Conservation (phyloP, 2,888 invertebrate species). For the Stegophylla sp. region DNA sequence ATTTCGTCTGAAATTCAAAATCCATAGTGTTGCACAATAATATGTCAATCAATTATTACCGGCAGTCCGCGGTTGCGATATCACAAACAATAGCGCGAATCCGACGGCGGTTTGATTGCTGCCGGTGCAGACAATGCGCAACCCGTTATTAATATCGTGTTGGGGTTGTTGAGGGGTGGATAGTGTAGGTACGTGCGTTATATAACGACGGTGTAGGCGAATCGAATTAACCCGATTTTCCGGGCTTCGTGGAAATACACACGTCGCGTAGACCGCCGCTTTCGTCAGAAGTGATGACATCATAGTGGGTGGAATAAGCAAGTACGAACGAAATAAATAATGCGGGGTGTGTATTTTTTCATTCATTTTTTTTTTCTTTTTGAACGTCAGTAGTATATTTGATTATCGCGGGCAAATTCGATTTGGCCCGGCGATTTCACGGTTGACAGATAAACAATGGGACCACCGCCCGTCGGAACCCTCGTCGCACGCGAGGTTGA, state of each 20-base stretch:
- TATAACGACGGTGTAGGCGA: neutral
- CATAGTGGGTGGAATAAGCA: conserved; percentile 36
- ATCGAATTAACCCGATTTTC: conserved; percentile 42
- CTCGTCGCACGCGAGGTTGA: conserved; percentile 21
- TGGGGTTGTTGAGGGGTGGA: neutral
- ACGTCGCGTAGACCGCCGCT: too few species aligned
- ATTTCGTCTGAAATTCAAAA: too few species aligned
- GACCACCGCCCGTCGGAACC: conserved; percentile 8
- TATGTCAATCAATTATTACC: conserved; percentile 12
- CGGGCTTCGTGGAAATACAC: conserved; percentile 15
- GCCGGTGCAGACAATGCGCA: conserved; percentile 5
- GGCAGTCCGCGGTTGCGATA: neutral
- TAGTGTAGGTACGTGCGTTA: neutral
- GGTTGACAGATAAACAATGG: conserved; percentile 57
- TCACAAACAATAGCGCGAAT: neutral
- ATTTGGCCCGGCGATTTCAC: conserved; percentile 57
- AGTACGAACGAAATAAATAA: too few species aligned
- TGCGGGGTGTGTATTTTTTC: conserved; percentile 11
- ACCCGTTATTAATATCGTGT: conserved; percentile 32
- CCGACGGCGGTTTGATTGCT: neutral
- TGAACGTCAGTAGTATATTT: conserved; percentile 42
- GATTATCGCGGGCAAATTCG: conserved; percentile 55
- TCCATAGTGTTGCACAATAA: too few species aligned
- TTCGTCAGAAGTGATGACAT: conserved; percentile 46
- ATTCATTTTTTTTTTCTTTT: conserved; percentile 15